Conservation (phyloP, 2,797 vertebrate genomes). For the Echiichthys vipera region DNA sequence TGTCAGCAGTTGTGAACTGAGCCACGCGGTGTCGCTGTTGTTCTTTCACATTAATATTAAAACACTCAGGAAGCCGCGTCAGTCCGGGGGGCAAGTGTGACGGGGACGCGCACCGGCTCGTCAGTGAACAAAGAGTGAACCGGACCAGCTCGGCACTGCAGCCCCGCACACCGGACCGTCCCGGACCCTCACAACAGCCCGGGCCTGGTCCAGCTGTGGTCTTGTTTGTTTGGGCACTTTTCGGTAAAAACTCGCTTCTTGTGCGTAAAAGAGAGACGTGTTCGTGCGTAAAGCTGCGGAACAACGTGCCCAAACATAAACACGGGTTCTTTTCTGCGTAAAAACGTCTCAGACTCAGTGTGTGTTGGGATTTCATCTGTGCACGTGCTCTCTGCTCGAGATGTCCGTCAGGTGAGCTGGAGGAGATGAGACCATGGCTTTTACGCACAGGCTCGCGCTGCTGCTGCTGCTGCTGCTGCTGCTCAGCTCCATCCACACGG, state of each 20-base stretch:
- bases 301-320: background rate
- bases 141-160: background rate
- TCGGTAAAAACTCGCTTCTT: background rate
- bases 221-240: background rate
- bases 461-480: conserved; percentile 56
- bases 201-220: too few species aligned
- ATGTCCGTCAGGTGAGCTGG: conserved; percentile 43
- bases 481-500: conserved; percentile 48
- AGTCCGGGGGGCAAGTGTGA: background rate
- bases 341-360: background rate
- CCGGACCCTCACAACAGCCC: too few species aligned
- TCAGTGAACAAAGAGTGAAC: background rate
- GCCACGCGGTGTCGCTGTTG: conserved; percentile 55
- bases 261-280: too few species aligned
- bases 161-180: background rate
- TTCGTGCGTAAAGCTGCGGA: conserved; percentile 26
- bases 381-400: conserved; percentile 28
- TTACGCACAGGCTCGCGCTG: conserved; percentile 48
- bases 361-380: background rate
- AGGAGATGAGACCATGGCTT: conserved; percentile 56
- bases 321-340: background rate
- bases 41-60: background rate
- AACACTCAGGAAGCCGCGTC: conserved; percentile 23
- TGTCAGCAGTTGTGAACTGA: background rate
- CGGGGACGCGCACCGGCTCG: conserved; percentile 23